phyloP scores from a whole-genome alignment of 2,113 vertebrate genomes.

The Pongo abelii region DNA sequence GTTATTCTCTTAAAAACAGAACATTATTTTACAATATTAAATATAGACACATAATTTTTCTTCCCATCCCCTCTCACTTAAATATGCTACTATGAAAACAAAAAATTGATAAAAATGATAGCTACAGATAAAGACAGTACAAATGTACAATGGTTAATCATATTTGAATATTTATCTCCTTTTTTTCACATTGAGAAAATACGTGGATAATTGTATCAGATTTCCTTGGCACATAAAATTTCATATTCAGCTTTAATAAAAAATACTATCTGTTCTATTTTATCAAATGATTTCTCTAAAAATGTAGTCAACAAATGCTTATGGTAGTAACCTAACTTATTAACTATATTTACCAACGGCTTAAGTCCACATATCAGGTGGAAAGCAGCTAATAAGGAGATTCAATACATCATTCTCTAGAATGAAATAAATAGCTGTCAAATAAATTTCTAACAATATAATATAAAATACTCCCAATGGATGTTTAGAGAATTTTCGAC shows the following conservation, averaged over 20 bases:
- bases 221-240: background rate
- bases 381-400: constrained; percentile 87
- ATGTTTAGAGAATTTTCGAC: constrained; percentile 60
- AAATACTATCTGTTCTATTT: constrained; percentile 86
- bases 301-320: constrained; percentile 78
- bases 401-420: constrained; percentile 88
- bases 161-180: background rate
- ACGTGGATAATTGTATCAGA: background rate
- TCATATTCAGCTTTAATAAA: constrained; percentile 67
- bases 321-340: constrained; percentile 85
- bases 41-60: background rate
- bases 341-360: constrained; percentile 83
- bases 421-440: constrained; percentile 91
- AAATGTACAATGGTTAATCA: background rate
- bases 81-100: background rate
- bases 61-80: background rate
- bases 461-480: constrained; percentile 82
- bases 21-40: background rate
- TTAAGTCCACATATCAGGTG: constrained; percentile 83
- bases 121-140: background rate
- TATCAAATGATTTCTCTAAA: constrained; percentile 84
- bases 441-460: constrained; percentile 87
- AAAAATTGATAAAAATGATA: background rate
- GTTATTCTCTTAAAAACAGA: background rate
- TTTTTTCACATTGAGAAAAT: background rate